These are phyloP conservation scores for Aegithalos caudatus DNA, from an alignment of 2,113 vertebrate genomes.

Conservation along the genomic window DNA sequence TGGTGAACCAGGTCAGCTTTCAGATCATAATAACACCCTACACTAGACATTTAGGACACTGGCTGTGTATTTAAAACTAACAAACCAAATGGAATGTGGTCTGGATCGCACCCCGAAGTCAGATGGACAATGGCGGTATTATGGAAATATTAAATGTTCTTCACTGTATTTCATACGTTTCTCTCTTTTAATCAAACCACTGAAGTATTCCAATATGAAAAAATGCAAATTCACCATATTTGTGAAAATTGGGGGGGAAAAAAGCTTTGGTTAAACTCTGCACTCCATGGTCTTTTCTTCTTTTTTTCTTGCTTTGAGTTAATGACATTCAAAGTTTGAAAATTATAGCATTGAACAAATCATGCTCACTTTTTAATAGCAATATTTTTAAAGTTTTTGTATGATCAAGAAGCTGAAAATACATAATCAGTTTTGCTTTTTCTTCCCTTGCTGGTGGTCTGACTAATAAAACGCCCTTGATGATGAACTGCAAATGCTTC, in stretches of 20 bases:
- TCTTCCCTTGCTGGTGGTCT: background rate
- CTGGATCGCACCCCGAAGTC: background rate
- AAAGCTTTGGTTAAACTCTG: background rate
- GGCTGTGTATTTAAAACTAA: background rate
- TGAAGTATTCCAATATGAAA: background rate
- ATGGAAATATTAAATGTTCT: background rate
- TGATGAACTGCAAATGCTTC: background rate
- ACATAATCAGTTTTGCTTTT: background rate
- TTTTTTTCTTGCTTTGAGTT: background rate
- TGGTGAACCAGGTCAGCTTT: background rate
- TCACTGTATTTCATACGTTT: background rate
- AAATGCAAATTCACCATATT: background rate
- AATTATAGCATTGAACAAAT: background rate
- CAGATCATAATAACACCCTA: background rate
- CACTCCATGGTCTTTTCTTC: accelerated
- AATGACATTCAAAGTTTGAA: background rate
- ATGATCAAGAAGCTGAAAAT: background rate
- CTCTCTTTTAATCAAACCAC: background rate
- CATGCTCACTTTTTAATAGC: background rate
- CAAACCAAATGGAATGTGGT: background rate
- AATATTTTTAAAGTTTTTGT: background rate
- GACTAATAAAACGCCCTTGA: background rate
- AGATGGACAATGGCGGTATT: background rate
- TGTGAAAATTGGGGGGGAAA: background rate
- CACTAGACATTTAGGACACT: background rate